Evolutionary conservation across 2,888 invertebrate genomes (phyloP), one percentile per base, ranked within the genome.

Genomic region (Orthosia cruda): DNA sequence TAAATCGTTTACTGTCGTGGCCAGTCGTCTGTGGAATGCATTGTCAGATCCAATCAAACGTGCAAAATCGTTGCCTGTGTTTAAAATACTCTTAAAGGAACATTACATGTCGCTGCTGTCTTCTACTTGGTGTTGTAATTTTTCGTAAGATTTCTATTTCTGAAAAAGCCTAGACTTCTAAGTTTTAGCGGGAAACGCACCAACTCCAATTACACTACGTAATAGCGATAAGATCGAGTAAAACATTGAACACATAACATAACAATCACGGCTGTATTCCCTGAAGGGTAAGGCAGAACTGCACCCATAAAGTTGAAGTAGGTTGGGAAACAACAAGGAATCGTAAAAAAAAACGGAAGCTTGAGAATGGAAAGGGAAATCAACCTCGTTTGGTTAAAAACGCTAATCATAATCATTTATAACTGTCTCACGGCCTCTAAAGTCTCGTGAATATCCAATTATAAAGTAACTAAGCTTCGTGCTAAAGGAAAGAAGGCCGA

Each of bases 401-500:
- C 15, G 40, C 23, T 61, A 49, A 71, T 75, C 26, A 54, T 61
- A 54, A 61, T 57, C 59, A 64, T 40, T 16, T 40, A 23, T 71
- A 32, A 40, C 49, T 50, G 71, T 75, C 79, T 61, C 40, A 71
- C 61, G 40, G 75, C 40, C 54, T 20, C 16, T 32, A 49, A 59
- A 77, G 18, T 45, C 52, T 70, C 54, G 49, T 15, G 71, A 16
- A 54, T 71, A 61, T 70, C n/a, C 11, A 52, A n/a, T 47, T 52
- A 68, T 7, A 69, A 59, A 77, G 16, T 78, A 59, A 54, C 12
- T 76, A 45, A 74, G 54, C 79, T 54, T 49, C 54, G 23, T 49
- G 52, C 7, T 58, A 47, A 47, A 66, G n/a, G 20, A 58, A 23
- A 16, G 15, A 58, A 23, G 26, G 26, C 45, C 26, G 4, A 18